Percentiles rank a stretch among this genome's conserved stretches.
phyloP scores from a whole-genome alignment of 1,140 invertebrate genomes.

The Gonatopus flavifemur region DNA sequence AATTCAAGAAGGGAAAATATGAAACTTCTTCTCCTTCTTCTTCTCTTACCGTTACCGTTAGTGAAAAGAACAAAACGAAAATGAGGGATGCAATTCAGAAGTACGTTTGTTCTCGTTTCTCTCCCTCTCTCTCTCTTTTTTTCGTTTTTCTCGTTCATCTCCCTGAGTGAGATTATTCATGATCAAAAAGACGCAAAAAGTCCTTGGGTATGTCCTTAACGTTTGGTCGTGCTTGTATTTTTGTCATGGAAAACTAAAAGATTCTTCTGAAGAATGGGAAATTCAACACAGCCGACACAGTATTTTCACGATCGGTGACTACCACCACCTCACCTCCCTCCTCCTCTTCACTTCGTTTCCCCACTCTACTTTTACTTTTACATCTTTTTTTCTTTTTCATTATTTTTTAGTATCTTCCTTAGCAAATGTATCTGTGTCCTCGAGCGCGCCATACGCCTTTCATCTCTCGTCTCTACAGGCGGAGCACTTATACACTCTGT shows the following conservation, averaged over 20 bases:
- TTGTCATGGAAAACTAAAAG: background rate
- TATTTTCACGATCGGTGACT: conserved; percentile 12
- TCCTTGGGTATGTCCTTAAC: background rate
- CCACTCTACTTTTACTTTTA: conserved; percentile 10
- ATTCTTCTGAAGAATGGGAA: conserved; percentile 24
- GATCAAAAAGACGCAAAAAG: conserved; percentile 4
- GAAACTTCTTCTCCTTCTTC: too few species aligned
- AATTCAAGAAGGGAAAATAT: too few species aligned
- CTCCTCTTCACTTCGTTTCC: background rate
- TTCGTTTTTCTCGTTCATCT: too few species aligned
- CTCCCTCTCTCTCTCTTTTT: too few species aligned
- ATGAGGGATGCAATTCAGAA: too few species aligned
- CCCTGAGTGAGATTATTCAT: too few species aligned
- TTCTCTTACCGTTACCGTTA: too few species aligned
- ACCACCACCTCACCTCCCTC: conserved; percentile 3
- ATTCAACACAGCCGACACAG: conserved; percentile 16
- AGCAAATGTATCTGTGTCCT: conserved; percentile 54
- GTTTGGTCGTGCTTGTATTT: background rate
- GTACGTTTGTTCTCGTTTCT: too few species aligned
- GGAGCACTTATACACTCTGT: conserved; percentile 52
- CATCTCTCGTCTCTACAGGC: conserved; percentile 52
- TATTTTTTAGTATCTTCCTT: conserved; percentile 47
- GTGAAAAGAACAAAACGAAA: too few species aligned
- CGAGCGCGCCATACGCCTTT: conserved; percentile 51
- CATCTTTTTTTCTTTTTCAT: conserved; percentile 35